Evolutionary conservation across 2,888 invertebrate species (phyloP), one percentile per base, ranked within the genome.

Genomic region (Diadegma fenestrale): DNA sequence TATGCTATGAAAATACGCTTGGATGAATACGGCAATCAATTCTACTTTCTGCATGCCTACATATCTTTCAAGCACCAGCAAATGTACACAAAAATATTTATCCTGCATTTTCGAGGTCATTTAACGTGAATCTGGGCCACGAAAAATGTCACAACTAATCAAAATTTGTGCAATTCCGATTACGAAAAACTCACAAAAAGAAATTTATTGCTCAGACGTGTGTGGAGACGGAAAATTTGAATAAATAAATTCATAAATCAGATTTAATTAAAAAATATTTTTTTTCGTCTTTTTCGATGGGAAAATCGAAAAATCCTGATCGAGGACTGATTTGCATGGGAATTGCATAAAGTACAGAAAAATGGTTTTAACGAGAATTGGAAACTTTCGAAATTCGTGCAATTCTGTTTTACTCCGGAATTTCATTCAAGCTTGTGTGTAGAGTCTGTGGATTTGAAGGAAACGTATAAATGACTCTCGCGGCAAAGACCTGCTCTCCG

Each of bases 1-100:
- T 48, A 71, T 58, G 26, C 48, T 17, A 71, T 64, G 33, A 71
- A 71, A 71, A 63, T 48, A 71, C 30, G 71, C 61, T 71, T 61
- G 63, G 71, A 71, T 71, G 63, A 79, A 79, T 61, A 48, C 63
- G 6, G 17, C 30, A 71, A 79, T 71, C 71, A 61, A 63, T 71
- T 71, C n/a, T 30, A 33, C 63, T 37, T 66, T 10, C 45, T 19
- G 22, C 19, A 58, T 58, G 19, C 54, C 54, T 10, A 54, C 14
- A 6, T 48, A n/a, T 17, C n/a, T 48, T 5, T 48, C 45, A 48
- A 48, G 45, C 4, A 48, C 45, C 6, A 48, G 5, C n/a, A 14
- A 6, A 48, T 48, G 45, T 5, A 48, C n/a, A 48, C 45, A 17
- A 48, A 48, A 48, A 48, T 48, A 48, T 48, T 48, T 48, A n/a